Evolutionary conservation across 2,113 vertebrate genomes (phyloP), one percentile per base, ranked within the genome.

Genomic region (Pleuronectes platessa): DNA sequence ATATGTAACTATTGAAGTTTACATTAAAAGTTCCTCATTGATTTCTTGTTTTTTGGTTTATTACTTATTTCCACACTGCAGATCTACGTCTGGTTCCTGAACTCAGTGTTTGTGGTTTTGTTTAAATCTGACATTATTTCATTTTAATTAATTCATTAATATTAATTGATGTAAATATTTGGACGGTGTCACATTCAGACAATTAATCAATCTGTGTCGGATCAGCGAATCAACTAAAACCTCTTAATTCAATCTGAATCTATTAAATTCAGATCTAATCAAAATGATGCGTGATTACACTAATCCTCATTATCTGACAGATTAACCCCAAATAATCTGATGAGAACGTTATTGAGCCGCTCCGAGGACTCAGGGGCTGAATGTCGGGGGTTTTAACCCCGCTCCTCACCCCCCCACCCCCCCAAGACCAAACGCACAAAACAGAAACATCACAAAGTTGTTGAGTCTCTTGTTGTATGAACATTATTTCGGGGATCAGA

Each of bases 311-410:
- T 78, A 75, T 66, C 55, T 13, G 54, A 67, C 61, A 69, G 83
- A 89, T 81, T 68, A 86, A 56, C 56, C 40, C n/a, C 10, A 61
- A 68, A 76, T 89, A 79, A 88, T 89, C 83, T 61, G 74, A 79
- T 77, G 17, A 71, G 77, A 54, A 78, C 64, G 78, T 67, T 56
- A 68, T 15, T 5, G 68, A 73, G 42, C 45, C 55, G 56, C 64
- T 59, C 4, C 8, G 5, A 27, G 45, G 35, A 47, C 59, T 10
- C 18, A 55, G 13, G 6, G 17, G 3, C 14, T 37, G 42, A 58
- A 67, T 26, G 61, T 35, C 24, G 23, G 26, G 24, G 49, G 11
- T 79, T 61, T 40, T 55, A 45, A 53, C 27, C 2, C 18, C 37
- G 10, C 6, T 2, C 27, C 27, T 27, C 27, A 27, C 27, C 27